A percentile compares a stretch with the other conserved stretches of the same genome.
Conservation (phyloP, 1,140 invertebrate genomes). For the Temnothorax curvispinosus region DNA sequence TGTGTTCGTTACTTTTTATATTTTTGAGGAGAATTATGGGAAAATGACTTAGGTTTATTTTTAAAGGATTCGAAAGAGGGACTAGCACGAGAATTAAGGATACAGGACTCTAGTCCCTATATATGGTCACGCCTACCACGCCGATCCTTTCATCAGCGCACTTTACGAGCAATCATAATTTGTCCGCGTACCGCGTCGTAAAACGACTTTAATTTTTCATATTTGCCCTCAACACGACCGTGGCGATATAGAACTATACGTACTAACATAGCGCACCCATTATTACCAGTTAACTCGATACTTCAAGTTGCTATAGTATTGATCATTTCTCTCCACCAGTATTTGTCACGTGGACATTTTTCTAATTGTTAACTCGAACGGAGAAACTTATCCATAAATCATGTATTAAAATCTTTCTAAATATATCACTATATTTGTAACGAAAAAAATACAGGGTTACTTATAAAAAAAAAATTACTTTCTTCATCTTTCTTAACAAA, state of each 20-base stretch:
- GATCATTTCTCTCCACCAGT: not conserved
- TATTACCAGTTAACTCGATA: conserved; percentile 20
- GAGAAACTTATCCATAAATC: not conserved
- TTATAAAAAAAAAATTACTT: not conserved
- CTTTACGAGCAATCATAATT: conserved; percentile 45
- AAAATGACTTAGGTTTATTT: not conserved
- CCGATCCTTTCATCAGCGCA: conserved; percentile 30
- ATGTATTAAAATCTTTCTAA: not conserved
- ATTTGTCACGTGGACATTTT: not conserved
- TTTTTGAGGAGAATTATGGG: not conserved
- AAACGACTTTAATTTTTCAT: conserved; percentile 42
- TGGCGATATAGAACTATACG: not conserved
- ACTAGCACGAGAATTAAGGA: not conserved
- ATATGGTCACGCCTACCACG: not conserved
- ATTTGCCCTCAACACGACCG: not conserved
- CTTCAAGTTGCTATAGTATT: not conserved
- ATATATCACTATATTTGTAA: not conserved
- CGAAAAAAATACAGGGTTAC: not conserved
- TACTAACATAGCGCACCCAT: not conserved
- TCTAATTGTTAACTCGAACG: not conserved
- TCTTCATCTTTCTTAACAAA: not conserved
- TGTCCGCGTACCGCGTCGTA: conserved; percentile 19
- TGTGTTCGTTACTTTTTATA: not conserved
- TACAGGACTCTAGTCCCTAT: not conserved
- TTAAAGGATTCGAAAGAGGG: not conserved